Percentiles rank a stretch among this genome's conserved stretches.
These are phyloP conservation scores for Sylvia borin DNA, from an alignment of 2,797 vertebrate species.

Conservation along the genomic window DNA sequence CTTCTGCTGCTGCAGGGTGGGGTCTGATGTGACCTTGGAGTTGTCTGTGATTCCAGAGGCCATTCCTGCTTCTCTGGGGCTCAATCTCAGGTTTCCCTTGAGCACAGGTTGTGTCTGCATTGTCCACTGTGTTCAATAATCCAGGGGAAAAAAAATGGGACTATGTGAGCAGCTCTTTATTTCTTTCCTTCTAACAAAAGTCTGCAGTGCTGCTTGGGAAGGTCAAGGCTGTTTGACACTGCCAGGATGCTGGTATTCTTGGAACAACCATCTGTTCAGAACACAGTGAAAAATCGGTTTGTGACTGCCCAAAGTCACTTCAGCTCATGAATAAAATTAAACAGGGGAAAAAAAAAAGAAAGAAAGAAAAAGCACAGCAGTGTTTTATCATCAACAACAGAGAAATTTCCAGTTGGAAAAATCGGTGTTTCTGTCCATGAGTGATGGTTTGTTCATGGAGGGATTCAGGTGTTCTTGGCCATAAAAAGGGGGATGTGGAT, in stretches of 20 bases:
- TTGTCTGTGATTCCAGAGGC: background rate
- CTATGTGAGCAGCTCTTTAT: background rate
- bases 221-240: constrained; percentile 44
- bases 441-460: background rate
- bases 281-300: constrained; percentile 41
- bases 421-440: background rate
- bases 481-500: background rate
- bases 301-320: constrained; percentile 49
- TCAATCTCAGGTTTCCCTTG: background rate
- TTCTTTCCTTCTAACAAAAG: background rate
- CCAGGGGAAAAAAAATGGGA: background rate
- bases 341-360: background rate
- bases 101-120: background rate
- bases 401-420: constrained; percentile 29
- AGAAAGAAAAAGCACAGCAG: background rate
- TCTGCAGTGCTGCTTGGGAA: background rate
- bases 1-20: background rate
- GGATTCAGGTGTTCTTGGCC: background rate
- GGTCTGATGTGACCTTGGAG: background rate
- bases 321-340: constrained; percentile 3
- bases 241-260: constrained; percentile 47
- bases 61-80: background rate
- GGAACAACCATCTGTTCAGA: constrained; percentile 57
- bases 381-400: background rate
- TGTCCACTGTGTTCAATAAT: background rate